Conservation (phyloP, 2,888 invertebrate genomes). For the Sphinx pinastri region DNA sequence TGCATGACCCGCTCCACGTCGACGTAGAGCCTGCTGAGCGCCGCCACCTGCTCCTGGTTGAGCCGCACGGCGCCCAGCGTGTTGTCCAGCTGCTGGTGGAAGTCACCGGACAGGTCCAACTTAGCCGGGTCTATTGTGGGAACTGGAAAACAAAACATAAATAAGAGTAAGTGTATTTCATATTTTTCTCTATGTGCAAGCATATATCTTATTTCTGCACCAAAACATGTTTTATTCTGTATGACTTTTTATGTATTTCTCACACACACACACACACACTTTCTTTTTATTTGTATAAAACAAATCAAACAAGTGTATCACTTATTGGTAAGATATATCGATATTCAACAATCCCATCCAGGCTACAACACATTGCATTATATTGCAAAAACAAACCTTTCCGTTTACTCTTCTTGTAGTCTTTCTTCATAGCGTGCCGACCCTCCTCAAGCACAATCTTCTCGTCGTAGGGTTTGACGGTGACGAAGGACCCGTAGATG, state of each 20-base stretch:
- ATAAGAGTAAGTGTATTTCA: no score
- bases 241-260: no score
- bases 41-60: conserved; percentile 58
- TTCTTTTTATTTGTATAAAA: no score
- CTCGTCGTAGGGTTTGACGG: conserved; percentile 44
- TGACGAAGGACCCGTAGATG: conserved; percentile 62
- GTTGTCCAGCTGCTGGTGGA: conserved; percentile 66
- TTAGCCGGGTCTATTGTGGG: conserved; percentile 52
- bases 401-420: conserved; percentile 47
- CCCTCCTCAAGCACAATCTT: conserved; percentile 29
- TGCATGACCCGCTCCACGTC: conserved; percentile 71
- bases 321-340: no score
- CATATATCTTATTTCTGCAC: no score
- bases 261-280: no score
- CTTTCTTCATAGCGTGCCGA: conserved; percentile 39
- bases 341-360: no score
- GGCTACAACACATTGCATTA: no score
- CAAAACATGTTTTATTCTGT: no score
- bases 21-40: conserved; percentile 63
- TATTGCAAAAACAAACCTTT: conserved; percentile 41
- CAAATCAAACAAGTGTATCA: no score
- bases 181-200: no score
- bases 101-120: conserved; percentile 62
- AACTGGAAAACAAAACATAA: conserved; percentile 38
- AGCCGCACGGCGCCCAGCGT: conserved; percentile 67